Base-by-base conservation (phyloP, 2,888 invertebrate species). In the Dicranocentrus wangi region DNA sequence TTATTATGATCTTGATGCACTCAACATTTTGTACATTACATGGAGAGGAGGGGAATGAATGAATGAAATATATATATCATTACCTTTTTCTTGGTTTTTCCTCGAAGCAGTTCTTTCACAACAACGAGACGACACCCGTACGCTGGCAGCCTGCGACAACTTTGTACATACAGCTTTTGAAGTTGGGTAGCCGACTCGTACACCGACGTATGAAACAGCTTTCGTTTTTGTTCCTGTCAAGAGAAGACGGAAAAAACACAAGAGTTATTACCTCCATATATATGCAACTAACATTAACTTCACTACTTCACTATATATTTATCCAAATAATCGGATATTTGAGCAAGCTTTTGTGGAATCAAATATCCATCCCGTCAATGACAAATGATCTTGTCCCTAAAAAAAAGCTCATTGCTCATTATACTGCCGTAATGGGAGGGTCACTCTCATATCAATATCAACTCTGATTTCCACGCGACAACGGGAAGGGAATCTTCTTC, bases 151-250 rank as follows among this genome's bases (percentile, higher is more conserved):
- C 91, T 90, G 83, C 90, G 90, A 87, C 92, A 92, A 75, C 91
- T 92, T 87, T 92, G 92, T 73, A 92, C 90, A 88, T 92, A 92
- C 53, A 92, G 88, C 86, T 91, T 91, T 87, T 92, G 92, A 87
- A 92, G 89, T 82, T 91, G 91, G 3, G 91, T 87, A 86, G 92
- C 92, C 68, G 90, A 91, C 87, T 92, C 92, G 87, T 92, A 92
- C 53, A 92, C 90, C 8, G 91, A 90, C 1, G 91, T 91, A 87
- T 92, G 92, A 88, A 92, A 92, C 42, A 92, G 88, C 87, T 92
- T 92, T 81, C 92, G 89, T 87, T 92, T 92, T 84, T 92, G 91
- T 83, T 92, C 92, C 92, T 92, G 88, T 0, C 87, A 87, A 51
- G 1, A 61, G 19, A 19, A 32, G 23, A 68, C 61, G 17, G 17